Base-by-base conservation (phyloP, 2,797 vertebrate species). In the Sandelia bainsii region DNA sequence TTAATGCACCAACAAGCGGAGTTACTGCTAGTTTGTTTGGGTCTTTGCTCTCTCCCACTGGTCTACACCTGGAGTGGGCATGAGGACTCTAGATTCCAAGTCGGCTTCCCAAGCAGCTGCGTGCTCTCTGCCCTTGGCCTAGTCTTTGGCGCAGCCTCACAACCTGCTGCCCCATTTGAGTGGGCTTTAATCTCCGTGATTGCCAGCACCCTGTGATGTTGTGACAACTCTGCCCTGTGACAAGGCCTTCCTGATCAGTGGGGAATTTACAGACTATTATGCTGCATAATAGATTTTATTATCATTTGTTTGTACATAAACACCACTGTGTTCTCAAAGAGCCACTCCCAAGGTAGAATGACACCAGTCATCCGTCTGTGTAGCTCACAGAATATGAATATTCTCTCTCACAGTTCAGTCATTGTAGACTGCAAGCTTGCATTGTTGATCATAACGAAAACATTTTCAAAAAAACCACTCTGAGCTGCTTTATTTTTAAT, bases 161-260 rank as follows among this genome's bases (percentile, higher is more conserved):
- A 73, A 22, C 63, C 52, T 17, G 19, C 81, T 72, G 75, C 66
- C 79, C 86, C 61, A 79, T 84, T 81, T 71, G 73, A 50, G 63
- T 65, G 46, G 49, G 22, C 74, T 88, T 72, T 82, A 91, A 89
- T 90, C 85, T 76, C 48, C 68, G 22, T 82, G 76, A 53, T 49
- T 86, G 85, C 70, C 87, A 85, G 72, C 81, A 69, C 83, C 62
- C 66, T 80, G 66, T 51, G 68, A 81, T 91, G 83, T 84, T 89
- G 80, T 87, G 86, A 77, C 83, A 82, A 65, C 10, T 54, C 67
- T 56, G 60, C 49, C 74, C 39, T 8, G 48, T 57, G 83, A 87
- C 78, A 80, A 88, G 81, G 84, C 84, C 81, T 37, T 34, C 68
- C 46, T 54, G 64, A 66, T 76, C 80, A 81, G 71, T 0, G 2